These are phyloP conservation scores for Notospermus geniculatus DNA, from an alignment of 1,140 invertebrate genomes.

Conservation along the genomic window DNA sequence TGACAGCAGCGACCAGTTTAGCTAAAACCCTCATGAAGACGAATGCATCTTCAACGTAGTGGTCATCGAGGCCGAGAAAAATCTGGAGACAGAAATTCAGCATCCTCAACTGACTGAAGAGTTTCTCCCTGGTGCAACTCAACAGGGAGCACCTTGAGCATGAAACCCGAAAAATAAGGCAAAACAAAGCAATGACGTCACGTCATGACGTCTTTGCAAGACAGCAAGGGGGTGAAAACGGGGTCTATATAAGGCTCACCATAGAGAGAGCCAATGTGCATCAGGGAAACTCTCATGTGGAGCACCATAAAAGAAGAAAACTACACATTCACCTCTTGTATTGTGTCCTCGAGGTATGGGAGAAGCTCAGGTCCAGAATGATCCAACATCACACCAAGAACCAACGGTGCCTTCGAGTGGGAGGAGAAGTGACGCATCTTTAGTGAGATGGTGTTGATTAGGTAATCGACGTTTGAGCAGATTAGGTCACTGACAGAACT, in stretches of 20 bases:
- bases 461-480: constrained; percentile 42
- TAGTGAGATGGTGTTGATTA: constrained; percentile 45
- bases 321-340: constrained; percentile 36
- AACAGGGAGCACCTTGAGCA: background rate
- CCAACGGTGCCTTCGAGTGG: constrained; percentile 35
- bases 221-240: too few species aligned
- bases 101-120: background rate
- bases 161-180: too few species aligned
- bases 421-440: constrained; percentile 37
- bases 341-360: constrained; percentile 38
- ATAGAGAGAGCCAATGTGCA: too few species aligned
- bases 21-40: constrained; percentile 42
- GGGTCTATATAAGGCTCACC: too few species aligned
- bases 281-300: background rate
- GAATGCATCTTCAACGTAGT: constrained; percentile 33
- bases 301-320: background rate
- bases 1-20: constrained; percentile 37
- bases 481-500: constrained; percentile 42
- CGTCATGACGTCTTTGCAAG: too few species aligned
- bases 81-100: constrained; percentile 26
- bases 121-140: background rate
- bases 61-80: constrained; percentile 36
- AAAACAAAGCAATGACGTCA: too few species aligned
- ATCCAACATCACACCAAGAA: constrained; percentile 46
- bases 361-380: constrained; percentile 39